Percentiles rank a stretch among this genome's conserved stretches.
These are phyloP conservation scores for Brachionus koreanus DNA, from an alignment of 1,140 invertebrate genomes.

Conservation along the genomic window DNA sequence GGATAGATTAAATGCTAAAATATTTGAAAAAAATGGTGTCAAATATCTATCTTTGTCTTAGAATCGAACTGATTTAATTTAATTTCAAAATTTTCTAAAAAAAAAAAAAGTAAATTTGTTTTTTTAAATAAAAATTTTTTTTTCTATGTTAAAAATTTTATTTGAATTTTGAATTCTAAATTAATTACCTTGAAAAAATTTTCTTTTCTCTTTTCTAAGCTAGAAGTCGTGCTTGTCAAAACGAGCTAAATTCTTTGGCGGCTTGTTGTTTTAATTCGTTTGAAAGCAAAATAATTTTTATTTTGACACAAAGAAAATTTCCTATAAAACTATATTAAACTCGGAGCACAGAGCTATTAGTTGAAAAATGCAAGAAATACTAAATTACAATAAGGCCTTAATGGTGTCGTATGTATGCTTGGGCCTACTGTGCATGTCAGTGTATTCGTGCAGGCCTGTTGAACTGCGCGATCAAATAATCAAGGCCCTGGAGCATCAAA, in stretches of 20 bases:
- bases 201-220: background rate
- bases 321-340: background rate
- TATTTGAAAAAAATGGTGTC: constrained; percentile 40
- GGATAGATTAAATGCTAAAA: constrained; percentile 26
- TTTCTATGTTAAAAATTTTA: background rate
- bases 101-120: background rate
- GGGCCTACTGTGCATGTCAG: background rate
- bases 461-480: background rate
- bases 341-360: background rate
- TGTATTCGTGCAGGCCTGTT: background rate
- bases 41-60: constrained; percentile 42
- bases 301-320: constrained; percentile 6
- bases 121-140: background rate
- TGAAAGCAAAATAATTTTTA: constrained; percentile 22
- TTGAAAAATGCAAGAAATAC: background rate
- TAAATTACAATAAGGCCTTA: background rate
- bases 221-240: background rate
- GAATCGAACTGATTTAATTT: background rate
- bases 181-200: background rate
- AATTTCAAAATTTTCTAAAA: background rate
- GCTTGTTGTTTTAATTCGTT: constrained; percentile 12
- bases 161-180: background rate
- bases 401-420: background rate
- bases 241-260: background rate
- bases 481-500: background rate